These are phyloP conservation scores for Xenentodon cancila DNA, from an alignment of 2,797 vertebrate species.

Conservation along the genomic window DNA sequence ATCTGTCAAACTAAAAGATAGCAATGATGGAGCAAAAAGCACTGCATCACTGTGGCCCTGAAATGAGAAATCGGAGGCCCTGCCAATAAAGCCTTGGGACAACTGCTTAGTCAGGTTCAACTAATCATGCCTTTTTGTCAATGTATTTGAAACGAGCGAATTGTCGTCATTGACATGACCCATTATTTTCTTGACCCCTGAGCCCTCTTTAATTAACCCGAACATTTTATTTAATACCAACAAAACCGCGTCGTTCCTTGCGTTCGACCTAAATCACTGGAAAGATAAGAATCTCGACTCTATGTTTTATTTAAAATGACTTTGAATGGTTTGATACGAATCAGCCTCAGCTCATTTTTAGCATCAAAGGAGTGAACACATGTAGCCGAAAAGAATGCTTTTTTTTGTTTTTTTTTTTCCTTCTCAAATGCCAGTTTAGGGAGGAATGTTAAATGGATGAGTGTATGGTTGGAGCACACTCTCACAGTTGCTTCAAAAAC, in stretches of 20 bases:
- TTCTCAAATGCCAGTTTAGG: conserved; percentile 55
- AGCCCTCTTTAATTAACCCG: conserved; percentile 82
- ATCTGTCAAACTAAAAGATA: conserved; percentile 50
- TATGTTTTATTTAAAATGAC: conserved; percentile 47
- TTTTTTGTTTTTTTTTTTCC: conserved; percentile 26
- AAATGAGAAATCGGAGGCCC: conserved; percentile 62
- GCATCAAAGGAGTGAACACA: conserved; percentile 60
- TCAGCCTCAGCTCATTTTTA: conserved; percentile 41
- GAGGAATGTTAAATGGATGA: conserved; percentile 63
- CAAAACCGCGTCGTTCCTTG: conserved; percentile 25
- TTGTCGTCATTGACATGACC: conserved; percentile 84
- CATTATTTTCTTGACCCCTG: conserved; percentile 87
- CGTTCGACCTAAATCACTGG: conserved; percentile 19
- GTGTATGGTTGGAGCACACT: conserved; percentile 47
- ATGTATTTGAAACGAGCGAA: conserved; percentile 85
- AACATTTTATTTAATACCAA: conserved; percentile 80
- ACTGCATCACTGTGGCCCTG: conserved; percentile 36
- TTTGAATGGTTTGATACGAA: conserved; percentile 53
- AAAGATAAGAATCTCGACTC: conserved; percentile 38
- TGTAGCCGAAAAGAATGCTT: conserved; percentile 47
- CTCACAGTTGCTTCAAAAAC: conserved; percentile 31
- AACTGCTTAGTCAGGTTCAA: conserved; percentile 88
- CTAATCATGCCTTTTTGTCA: conserved; percentile 88
- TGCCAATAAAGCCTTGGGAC: conserved; percentile 84
- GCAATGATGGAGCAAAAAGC: conserved; percentile 28